A percentile compares a stretch with the other conserved stretches of the same genome.
phyloP scores from a whole-genome alignment of 2,797 vertebrate genomes.

The Sebastolobus altivelis region DNA sequence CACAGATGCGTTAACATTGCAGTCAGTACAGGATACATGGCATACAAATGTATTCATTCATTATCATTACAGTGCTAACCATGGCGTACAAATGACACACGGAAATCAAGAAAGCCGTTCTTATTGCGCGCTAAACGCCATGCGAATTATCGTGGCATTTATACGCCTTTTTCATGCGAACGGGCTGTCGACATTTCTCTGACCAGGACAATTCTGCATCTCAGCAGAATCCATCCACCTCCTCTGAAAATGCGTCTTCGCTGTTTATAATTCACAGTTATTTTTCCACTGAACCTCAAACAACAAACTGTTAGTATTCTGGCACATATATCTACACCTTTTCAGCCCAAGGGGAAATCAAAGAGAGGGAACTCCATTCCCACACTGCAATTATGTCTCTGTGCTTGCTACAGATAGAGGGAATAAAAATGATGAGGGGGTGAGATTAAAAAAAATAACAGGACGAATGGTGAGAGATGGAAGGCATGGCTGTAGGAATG shows the following conservation, averaged over 20 bases:
- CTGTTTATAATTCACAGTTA: slow-evolving; percentile 24
- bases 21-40: no score
- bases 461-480: slow-evolving; percentile 13
- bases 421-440: slow-evolving; percentile 31
- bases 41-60: no score
- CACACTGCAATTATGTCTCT: slow-evolving; percentile 42
- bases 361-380: slow-evolving; percentile 40
- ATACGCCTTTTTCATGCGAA: neutral
- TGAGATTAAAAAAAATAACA: slow-evolving; percentile 27
- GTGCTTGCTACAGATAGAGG: slow-evolving; percentile 25
- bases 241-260: neutral
- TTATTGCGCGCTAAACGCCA: neutral
- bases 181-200: no score
- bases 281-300: slow-evolving; percentile 28
- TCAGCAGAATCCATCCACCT: neutral
- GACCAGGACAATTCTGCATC: neutral
- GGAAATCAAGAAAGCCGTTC: neutral
- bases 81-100: no score
- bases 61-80: no score
- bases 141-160: neutral
- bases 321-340: slow-evolving; percentile 21
- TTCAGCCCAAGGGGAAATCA: slow-evolving; percentile 63
- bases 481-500: slow-evolving; percentile 4
- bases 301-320: slow-evolving; percentile 49
- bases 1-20: no score